Evolutionary conservation across 1,140 invertebrate genomes (phyloP), one percentile per base, ranked within the genome.

Genomic region (Lepidurus arcticus): DNA sequence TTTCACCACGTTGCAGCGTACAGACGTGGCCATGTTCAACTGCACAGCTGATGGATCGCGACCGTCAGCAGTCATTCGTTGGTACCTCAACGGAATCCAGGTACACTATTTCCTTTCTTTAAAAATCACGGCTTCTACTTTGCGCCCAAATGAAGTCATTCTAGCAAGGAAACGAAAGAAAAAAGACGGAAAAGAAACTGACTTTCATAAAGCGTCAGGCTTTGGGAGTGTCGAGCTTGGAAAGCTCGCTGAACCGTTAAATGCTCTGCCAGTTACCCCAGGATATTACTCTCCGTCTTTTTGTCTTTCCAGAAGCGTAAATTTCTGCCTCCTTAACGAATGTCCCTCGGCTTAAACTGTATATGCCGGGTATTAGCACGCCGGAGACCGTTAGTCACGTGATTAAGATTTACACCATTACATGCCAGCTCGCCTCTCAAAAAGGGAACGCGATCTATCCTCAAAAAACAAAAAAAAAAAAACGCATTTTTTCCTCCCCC

Each of bases 51-150:
- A 78, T 24, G 73, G 73, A n/a, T 78, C 78, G 21, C 73, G 78
- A 44, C 78, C 78, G n/a, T 44, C 78, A 21, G 78, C 78, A 13
- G 34, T 45, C 13, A 78, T 78, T 34, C 78, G 73, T 6, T 78
- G 78, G 78, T 42, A 75, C 78, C 44, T 78, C 73, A 78, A 78
- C 73, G 42, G 44, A 11, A 13, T 78, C 34, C 76, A 78, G 76
- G 76, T 78, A 78, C 1, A 24, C 24, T 24, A 24, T 24, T 24
- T 24, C 24, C 9, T 10, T n/a, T 1, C n/a, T n/a, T n/a, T n/a
- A n/a, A n/a, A n/a, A n/a, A n/a, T 65, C 16, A 65, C 3, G 7
- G 9, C 16, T 16, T 65, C 7, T 65, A n/a, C 53, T 65, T 21
- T 13, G 21, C 53, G 21, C n/a, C 7, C 7, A 7, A 9, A 65